These are phyloP conservation scores for Volucella inanis DNA, from an alignment of 2,888 invertebrate species.

Conservation along the genomic window DNA sequence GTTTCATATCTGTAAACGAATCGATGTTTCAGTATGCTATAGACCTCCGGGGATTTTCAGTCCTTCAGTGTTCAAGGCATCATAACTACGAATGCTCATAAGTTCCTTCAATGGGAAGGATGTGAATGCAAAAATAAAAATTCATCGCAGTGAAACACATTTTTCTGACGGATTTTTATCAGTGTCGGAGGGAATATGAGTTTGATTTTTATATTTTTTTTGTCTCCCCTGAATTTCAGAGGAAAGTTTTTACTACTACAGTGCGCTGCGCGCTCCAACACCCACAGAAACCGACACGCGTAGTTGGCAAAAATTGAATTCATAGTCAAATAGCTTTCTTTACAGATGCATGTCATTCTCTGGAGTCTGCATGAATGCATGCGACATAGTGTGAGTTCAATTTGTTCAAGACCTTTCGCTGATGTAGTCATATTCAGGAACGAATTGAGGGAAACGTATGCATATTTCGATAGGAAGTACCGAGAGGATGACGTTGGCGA, in stretches of 20 bases:
- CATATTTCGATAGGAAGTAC: background rate
- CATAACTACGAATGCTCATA: slow-evolving; percentile 31
- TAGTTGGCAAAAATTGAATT: slow-evolving; percentile 37
- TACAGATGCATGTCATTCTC: slow-evolving; percentile 24
- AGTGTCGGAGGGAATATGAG: slow-evolving; percentile 48
- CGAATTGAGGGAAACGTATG: background rate
- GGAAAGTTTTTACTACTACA: too few species aligned
- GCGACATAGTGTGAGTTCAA: slow-evolving; percentile 34
- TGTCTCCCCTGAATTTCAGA: too few species aligned
- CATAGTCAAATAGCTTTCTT: slow-evolving; percentile 30
- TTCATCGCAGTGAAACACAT: slow-evolving; percentile 31
- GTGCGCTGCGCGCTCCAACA: background rate
- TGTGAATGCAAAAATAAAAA: slow-evolving; percentile 16
- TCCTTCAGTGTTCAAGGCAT: slow-evolving; percentile 31
- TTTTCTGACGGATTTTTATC: slow-evolving; percentile 61
- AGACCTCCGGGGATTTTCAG: slow-evolving; percentile 29
- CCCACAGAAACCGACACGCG: background rate
- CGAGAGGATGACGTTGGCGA: background rate
- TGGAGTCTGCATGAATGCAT: background rate
- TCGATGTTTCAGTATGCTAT: background rate
- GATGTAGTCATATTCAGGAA: background rate
- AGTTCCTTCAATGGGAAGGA: background rate
- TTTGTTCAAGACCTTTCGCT: background rate
- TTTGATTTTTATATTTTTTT: too few species aligned
- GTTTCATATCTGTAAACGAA: slow-evolving; percentile 45